Evolutionary conservation across 2,888 invertebrate genomes (phyloP), one percentile per base, ranked within the genome.

Genomic region (Conistra vaccinii): DNA sequence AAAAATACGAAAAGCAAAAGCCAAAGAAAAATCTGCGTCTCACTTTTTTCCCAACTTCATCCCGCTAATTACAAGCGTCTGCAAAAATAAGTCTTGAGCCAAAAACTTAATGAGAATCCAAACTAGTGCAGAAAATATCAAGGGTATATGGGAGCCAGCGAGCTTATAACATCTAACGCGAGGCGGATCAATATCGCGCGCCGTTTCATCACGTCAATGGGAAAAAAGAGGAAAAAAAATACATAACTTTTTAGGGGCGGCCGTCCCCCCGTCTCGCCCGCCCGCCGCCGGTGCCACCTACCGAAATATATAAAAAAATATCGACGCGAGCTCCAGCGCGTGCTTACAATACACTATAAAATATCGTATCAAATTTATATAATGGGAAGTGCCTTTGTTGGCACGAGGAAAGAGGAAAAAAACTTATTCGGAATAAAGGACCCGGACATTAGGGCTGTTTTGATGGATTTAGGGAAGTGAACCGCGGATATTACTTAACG

Each of bases 221-320:
- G 95, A 95, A 96, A 96, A 96, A 96, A 95, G 95, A 94, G 93
- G 94, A 94, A 95, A 96, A 95, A 95, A 96, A 96, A 96, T 96
- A 96, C 94, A 96, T 96, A 95, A 96, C 96, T 96, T 96, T 96
- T 96, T 96, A 96, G 96, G 96, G 95, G 96, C 93, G 92, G 93
- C 89, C 90, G 84, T 89, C 92, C 92, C 90, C 91, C 91, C 91
- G 85, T 88, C 86, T 62, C 78, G 68, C 71, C 80, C 73, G 65
- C 83, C 83, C 76, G 87, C 82, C 84, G 83, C 89, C 90, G 86
- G 85, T 85, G 88, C 87, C 89, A 89, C 91, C 90, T 89, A 91
- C 90, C 90, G 89, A 89, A 89, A 89, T 90, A 92, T 88, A 89
- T 89, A 90, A 91, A 93, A 94, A 94, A 94, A 95, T 92, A 93